These are phyloP conservation scores for Campylomormyrus tamandua DNA, from an alignment of 2,113 vertebrate genomes.

Conservation along the genomic window DNA sequence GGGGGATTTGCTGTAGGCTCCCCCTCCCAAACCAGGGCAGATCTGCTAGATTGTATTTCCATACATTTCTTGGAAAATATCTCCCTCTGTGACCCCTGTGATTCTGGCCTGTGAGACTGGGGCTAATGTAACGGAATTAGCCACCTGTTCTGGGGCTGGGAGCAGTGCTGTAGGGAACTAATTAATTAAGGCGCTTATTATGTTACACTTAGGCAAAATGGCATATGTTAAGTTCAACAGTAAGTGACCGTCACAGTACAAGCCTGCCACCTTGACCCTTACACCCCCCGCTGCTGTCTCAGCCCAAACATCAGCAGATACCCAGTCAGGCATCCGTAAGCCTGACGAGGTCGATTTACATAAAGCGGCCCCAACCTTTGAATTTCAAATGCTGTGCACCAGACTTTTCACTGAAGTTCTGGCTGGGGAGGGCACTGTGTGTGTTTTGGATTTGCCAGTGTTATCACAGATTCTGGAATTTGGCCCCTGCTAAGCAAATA, in stretches of 20 bases:
- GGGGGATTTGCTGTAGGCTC: neutral
- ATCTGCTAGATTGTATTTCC: neutral
- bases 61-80: neutral
- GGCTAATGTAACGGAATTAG: neutral
- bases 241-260: neutral
- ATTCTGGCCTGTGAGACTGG: neutral
- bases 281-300: neutral
- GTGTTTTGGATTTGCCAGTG: conserved; percentile 7
- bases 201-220: neutral
- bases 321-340: neutral
- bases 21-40: neutral
- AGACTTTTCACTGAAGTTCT: neutral
- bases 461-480: conserved; percentile 10
- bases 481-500: neutral
- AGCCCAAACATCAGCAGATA: neutral
- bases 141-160: neutral
- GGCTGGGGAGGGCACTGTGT: conserved; percentile 17
- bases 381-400: neutral
- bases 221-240: neutral
- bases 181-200: neutral
- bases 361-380: neutral
- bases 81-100: neutral
- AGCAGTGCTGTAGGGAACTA: neutral
- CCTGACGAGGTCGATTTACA: neutral
- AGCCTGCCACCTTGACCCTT: neutral